Conservation (phyloP, 2,888 invertebrate species). For the Conops quadrifasciatus region DNA sequence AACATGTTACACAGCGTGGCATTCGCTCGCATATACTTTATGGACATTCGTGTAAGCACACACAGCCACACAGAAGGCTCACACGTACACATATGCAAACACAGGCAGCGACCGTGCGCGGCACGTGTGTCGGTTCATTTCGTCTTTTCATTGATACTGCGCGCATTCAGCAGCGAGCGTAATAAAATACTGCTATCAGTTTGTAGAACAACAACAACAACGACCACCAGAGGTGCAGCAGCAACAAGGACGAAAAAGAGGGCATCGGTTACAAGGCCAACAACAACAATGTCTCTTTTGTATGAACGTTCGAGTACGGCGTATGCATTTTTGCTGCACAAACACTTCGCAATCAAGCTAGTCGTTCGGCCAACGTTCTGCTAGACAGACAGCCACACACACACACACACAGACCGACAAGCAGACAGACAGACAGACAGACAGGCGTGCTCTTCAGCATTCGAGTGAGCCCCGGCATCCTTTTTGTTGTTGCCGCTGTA, state of each 20-base stretch:
- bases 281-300: too few species aligned
- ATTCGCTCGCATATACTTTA: background rate
- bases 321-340: background rate
- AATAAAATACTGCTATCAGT: slow-evolving; percentile 9
- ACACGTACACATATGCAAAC: too few species aligned
- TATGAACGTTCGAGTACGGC: background rate
- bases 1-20: background rate
- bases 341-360: background rate
- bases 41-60: too few species aligned
- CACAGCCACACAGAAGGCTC: too few species aligned
- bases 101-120: too few species aligned
- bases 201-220: slow-evolving; percentile 6
- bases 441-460: too few species aligned
- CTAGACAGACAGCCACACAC: too few species aligned
- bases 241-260: background rate
- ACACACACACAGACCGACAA: too few species aligned
- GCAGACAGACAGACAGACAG: too few species aligned
- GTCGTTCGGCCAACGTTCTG: too few species aligned
- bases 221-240: background rate
- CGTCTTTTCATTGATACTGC: slow-evolving; percentile 10
- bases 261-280: too few species aligned
- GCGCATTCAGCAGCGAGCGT: slow-evolving; percentile 5
- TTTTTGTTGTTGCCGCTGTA: background rate
- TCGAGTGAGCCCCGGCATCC: background rate
- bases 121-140: background rate